Evolutionary conservation across 2,797 vertebrate genomes (phyloP).

Genomic region (Rhynchotus rufescens): DNA sequence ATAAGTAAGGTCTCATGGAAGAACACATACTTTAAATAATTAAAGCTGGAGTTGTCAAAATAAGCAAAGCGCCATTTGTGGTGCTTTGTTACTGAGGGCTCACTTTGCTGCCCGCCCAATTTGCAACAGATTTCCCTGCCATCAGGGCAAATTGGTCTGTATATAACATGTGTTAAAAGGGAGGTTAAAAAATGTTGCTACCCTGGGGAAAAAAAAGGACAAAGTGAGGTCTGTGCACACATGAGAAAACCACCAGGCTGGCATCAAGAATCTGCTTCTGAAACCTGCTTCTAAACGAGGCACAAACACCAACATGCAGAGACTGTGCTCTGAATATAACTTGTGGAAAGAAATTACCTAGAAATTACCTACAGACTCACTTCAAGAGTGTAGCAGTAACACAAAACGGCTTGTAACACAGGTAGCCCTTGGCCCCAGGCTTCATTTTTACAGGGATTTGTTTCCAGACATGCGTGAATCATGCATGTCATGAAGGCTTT

Average conservation of each 20-base stretch:
- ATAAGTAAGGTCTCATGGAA: accelerated
- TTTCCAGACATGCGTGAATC: background rate
- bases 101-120: background rate
- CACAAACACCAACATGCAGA: background rate
- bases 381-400: background rate
- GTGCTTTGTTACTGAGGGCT: background rate
- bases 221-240: background rate
- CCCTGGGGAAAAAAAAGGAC: background rate
- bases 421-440: background rate
- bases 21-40: background rate
- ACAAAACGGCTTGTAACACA: background rate
- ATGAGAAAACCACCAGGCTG: accelerated
- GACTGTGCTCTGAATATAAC: background rate
- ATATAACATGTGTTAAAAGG: background rate
- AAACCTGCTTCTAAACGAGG: background rate
- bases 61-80: background rate
- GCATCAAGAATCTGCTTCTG: background rate
- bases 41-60: background rate
- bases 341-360: background rate
- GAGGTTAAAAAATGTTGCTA: background rate
- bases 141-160: background rate
- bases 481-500: background rate
- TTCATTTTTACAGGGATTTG: background rate
- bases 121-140: background rate
- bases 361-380: background rate